Evolutionary conservation across 1,140 invertebrate genomes (phyloP).

Genomic region (Hestina assimilis): DNA sequence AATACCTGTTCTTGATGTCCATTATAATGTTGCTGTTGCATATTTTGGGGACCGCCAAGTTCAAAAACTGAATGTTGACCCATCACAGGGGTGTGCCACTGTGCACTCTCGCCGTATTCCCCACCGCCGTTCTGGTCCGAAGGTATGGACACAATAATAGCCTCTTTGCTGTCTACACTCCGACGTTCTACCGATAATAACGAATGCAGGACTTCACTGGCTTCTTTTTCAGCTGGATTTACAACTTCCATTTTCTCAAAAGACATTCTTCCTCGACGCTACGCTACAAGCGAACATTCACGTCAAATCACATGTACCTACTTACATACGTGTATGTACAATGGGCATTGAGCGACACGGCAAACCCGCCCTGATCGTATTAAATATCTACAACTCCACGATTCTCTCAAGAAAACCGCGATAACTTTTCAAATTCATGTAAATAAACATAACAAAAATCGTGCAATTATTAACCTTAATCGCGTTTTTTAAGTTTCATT

Average conservation of each 20-base stretch:
- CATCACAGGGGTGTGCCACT: conserved; percentile 80
- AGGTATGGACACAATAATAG: conserved; percentile 74
- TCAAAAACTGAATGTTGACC: conserved; percentile 75
- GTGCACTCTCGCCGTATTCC: conserved; percentile 76
- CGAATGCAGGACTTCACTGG: conserved; percentile 82
- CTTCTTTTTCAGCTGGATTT: conserved; percentile 81
- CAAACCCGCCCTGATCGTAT: conserved; percentile 59
- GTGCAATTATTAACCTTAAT: conserved; percentile 80
- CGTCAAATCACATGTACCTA: conserved; percentile 74
- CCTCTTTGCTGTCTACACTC: conserved; percentile 78
- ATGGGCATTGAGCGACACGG: conserved; percentile 51
- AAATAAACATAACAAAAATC: conserved; percentile 79
- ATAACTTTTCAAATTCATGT: conserved; percentile 78
- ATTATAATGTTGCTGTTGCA: conserved; percentile 71
- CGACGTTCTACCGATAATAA: conserved; percentile 81
- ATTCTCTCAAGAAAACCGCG: conserved; percentile 69
- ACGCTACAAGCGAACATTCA: conserved; percentile 72
- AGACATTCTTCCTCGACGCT: conserved; percentile 66
- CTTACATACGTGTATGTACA: conserved; percentile 74
- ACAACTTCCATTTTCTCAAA: conserved; percentile 77
- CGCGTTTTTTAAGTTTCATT: conserved; percentile 79
- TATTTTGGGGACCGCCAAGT: conserved; percentile 57
- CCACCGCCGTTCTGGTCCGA: conserved; percentile 64
- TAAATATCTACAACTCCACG: conserved; percentile 49
- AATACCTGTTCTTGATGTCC: conserved; percentile 71